A percentile compares a stretch with the other conserved stretches of the same genome.
Conservation (phyloP, 2,113 vertebrate genomes). For the Cephalopholis sonnerati region DNA sequence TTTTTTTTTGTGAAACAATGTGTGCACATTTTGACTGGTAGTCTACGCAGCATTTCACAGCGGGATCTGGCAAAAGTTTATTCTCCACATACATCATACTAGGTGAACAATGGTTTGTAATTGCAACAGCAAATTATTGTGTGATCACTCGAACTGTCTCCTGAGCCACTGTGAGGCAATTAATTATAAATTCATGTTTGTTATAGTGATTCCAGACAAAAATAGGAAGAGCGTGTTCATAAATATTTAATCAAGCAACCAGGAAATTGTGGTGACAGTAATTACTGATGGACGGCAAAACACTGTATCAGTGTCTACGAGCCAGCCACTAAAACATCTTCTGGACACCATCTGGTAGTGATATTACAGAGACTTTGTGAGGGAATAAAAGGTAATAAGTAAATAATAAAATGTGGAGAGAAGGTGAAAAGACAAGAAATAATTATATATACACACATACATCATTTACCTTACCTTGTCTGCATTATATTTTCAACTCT, state of each 20-base stretch:
- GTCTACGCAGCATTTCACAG: neutral
- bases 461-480: neutral
- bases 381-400: slow-evolving; percentile 22
- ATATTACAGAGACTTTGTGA: slow-evolving; percentile 1
- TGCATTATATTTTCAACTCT: neutral
- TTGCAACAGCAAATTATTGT: slow-evolving; percentile 61
- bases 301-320: slow-evolving; percentile 35
- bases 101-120: slow-evolving; percentile 61
- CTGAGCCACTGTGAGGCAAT: slow-evolving; percentile 52
- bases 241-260: slow-evolving; percentile 70
- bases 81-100: slow-evolving; percentile 32
- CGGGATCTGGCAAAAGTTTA: slow-evolving; percentile 12
- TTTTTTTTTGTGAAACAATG: neutral
- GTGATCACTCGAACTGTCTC: slow-evolving; percentile 63
- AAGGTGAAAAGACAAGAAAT: neutral
- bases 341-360: slow-evolving; percentile 31
- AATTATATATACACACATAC: too few species aligned
- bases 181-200: slow-evolving; percentile 73
- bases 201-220: slow-evolving; percentile 67
- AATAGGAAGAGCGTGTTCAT: slow-evolving; percentile 48
- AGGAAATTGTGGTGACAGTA: slow-evolving; percentile 60
- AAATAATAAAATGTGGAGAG: neutral
- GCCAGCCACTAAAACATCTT: slow-evolving; percentile 16
- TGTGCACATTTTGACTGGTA: neutral
- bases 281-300: slow-evolving; percentile 57